A percentile compares a stretch with the other conserved stretches of the same genome.
phyloP scores from a whole-genome alignment of 2,888 invertebrate genomes.

The Chorisops tibialis region DNA sequence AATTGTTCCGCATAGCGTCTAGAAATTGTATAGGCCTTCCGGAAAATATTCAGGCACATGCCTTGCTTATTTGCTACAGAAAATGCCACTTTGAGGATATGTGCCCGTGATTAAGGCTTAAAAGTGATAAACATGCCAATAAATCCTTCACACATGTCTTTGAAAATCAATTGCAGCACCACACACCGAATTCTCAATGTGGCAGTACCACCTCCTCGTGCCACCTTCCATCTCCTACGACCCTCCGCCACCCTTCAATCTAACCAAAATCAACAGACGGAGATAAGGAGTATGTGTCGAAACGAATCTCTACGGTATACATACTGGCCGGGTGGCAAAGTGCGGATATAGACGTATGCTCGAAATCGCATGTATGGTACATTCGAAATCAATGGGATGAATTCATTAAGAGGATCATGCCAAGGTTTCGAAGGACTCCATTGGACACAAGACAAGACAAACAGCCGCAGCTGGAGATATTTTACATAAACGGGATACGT shows the following conservation, averaged over 20 bases:
- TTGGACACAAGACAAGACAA: conserved; percentile 7
- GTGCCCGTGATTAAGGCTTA: conserved; percentile 22
- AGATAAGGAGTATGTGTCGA: background rate
- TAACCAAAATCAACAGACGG: background rate
- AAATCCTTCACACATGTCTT: conserved; percentile 28
- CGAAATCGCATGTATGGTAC: background rate
- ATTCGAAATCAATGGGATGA: conserved; percentile 20
- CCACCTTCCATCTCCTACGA: background rate
- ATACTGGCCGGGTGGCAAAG: too few species aligned
- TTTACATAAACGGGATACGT: background rate
- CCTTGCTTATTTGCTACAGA: too few species aligned
- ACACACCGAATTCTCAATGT: background rate
- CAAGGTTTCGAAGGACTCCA: conserved; percentile 11
- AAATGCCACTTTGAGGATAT: too few species aligned
- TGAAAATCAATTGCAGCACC: background rate
- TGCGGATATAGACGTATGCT: too few species aligned
- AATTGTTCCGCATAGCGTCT: too few species aligned
- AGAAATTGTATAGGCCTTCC: too few species aligned
- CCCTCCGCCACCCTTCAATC: background rate
- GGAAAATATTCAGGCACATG: too few species aligned
- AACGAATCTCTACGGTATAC: too few species aligned
- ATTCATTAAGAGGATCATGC: conserved; percentile 25
- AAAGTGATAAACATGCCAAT: conserved; percentile 29
- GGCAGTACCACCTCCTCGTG: background rate
- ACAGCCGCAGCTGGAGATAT: background rate